Evolutionary conservation across 2,113 vertebrate genomes (phyloP), one percentile per base, ranked within the genome.

Genomic region (Eptatretus burgeri): DNA sequence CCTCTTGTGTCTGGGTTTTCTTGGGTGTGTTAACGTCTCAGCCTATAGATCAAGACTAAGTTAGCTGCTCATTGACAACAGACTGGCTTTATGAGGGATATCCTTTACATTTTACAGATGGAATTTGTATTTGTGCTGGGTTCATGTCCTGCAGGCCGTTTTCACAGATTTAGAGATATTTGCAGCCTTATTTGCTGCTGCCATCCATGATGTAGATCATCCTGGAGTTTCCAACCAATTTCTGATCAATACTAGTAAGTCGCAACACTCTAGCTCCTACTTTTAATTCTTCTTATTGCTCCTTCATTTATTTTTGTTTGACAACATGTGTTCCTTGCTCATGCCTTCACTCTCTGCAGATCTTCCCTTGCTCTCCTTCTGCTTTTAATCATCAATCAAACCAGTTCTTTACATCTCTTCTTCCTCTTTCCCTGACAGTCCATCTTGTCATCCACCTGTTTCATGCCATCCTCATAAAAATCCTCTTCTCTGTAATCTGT

Each of bases 221-320:
- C 91, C 91, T 0, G 91, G 91, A 67, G 88, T 98, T 74, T 85
- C 89, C 72, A 98, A 98, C 75, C 89, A 98, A 67, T 98, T 98
- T 70, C 82, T 98, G 66, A 98, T 98, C 74, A 98, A 95, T 71
- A 98, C 89, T 69, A 98, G 91, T 98, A 71, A 78, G 91, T 82
- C 62, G 7, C 27, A 41, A 41, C 27, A 41, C 27, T 41, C 27
- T 41, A 41, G 27, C 27, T 41, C 27, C 27, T 41, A 41, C 27
- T 41, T 41, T 41, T 41, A 41, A 41, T 41, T 41, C 7, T 41
- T 41, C 27, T 41, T 62, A 66, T 64, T 14, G n/a, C 8, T 2
- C n/a, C 9, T 20, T 51, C 16, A 66, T 14, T 65, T 60, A n/a
- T 14, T 10, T n/a, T 18, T 16, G 41, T 63, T n/a, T 60, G 53